Percentiles rank a stretch among this genome's conserved stretches.
Conservation (phyloP, 2,113 vertebrate species). For the Fukomys damarensis region DNA sequence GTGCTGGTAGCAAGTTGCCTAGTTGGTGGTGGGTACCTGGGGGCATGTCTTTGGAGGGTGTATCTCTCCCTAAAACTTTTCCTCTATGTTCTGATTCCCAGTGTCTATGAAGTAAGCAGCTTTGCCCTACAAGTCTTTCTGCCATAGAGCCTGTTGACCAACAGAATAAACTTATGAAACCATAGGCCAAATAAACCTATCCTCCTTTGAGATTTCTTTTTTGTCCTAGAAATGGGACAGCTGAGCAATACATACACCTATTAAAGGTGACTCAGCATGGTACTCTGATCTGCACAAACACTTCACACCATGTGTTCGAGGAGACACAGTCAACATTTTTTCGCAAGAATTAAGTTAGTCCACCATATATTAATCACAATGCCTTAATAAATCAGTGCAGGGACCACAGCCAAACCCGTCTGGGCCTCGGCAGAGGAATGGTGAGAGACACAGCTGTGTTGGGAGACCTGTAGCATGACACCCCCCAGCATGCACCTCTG, state of each 20-base stretch:
- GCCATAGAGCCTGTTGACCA: neutral
- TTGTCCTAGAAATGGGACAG: neutral
- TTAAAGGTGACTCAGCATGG: neutral
- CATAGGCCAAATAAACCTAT: neutral
- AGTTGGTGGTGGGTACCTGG: too few species aligned
- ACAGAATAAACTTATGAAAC: neutral
- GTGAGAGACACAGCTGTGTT: too few species aligned
- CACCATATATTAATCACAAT: neutral
- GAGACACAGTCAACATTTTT: too few species aligned
- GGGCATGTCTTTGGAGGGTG: neutral
- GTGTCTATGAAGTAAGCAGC: neutral
- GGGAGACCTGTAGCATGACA: too few species aligned
- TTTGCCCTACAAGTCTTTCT: neutral
- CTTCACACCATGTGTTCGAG: too few species aligned
- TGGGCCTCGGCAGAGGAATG: too few species aligned
- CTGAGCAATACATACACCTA: neutral
- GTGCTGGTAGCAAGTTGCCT: neutral
- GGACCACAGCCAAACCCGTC: too few species aligned
- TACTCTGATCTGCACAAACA: fast-evolving
- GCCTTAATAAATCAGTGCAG: neutral
- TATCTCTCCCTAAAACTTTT: neutral
- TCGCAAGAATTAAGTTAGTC: neutral
- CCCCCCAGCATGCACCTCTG: too few species aligned
- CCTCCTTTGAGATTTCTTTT: neutral
- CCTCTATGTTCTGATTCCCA: neutral